phyloP scores from a whole-genome alignment of 1,140 invertebrate genomes.

The Agrilus planipennis region DNA sequence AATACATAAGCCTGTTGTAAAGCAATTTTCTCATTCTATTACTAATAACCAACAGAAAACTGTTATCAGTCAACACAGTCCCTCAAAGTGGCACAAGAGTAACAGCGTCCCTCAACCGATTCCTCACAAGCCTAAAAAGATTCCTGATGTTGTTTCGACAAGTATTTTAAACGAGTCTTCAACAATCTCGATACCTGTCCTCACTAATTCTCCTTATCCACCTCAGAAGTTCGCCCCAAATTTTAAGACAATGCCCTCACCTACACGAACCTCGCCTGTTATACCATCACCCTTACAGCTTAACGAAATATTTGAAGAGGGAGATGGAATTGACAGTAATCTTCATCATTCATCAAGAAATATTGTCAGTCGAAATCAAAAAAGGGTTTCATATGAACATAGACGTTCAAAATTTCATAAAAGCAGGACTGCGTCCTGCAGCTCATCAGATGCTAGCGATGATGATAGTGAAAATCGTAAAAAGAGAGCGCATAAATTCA shows the following conservation, averaged over 20 bases:
- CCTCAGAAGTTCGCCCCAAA: slow-evolving; percentile 31
- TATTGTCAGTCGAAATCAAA: slow-evolving; percentile 27
- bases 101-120: slow-evolving; percentile 5
- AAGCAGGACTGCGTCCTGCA: slow-evolving; percentile 72
- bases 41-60: slow-evolving; percentile 6
- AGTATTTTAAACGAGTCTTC: slow-evolving; percentile 43
- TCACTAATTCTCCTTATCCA: slow-evolving; percentile 29
- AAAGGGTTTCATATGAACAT: slow-evolving; percentile 43
- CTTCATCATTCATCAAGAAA: slow-evolving; percentile 28
- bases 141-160: slow-evolving; percentile 22
- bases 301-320: slow-evolving; percentile 64
- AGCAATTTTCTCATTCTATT: slow-evolving; percentile 13
- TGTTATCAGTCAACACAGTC: slow-evolving; percentile 4
- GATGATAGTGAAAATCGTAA: slow-evolving; percentile 76
- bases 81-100: slow-evolving; percentile 11
- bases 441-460: slow-evolving; percentile 81
- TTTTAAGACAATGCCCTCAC: slow-evolving; percentile 46
- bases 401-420: slow-evolving; percentile 60
- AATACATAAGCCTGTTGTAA: background rate
- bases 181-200: slow-evolving; percentile 45
- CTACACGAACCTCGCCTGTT: slow-evolving; percentile 27
- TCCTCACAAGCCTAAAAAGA: slow-evolving; percentile 13
- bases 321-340: slow-evolving; percentile 32
- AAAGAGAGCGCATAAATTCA: slow-evolving; percentile 62
- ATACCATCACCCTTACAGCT: slow-evolving; percentile 31